Conservation (phyloP, 2,797 vertebrate species). For the Enteromius radiatus region DNA sequence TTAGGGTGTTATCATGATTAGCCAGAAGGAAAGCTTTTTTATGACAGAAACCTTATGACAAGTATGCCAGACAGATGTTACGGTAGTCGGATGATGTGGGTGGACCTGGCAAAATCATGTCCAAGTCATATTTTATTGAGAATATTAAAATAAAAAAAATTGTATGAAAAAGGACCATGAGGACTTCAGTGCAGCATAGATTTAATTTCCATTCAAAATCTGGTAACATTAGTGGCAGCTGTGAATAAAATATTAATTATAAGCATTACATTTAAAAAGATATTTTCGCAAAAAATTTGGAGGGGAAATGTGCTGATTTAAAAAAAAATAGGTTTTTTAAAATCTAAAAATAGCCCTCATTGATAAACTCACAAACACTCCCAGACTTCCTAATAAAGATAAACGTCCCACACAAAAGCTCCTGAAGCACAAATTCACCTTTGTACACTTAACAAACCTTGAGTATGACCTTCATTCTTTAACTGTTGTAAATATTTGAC, state of each 20-base stretch:
- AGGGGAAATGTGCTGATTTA: neutral
- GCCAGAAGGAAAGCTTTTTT: conserved; percentile 25
- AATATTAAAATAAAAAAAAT: neutral
- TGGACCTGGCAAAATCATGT: neutral
- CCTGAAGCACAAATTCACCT: conserved; percentile 18
- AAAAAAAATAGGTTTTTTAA: neutral
- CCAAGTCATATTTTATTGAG: neutral
- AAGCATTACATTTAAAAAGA: neutral
- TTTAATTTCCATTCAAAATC: neutral
- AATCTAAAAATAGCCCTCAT: no score
- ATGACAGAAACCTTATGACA: conserved; percentile 27
- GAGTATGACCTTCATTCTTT: conserved; percentile 16
- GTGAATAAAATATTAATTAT: neutral
- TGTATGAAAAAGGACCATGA: neutral
- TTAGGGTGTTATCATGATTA: neutral
- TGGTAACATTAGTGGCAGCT: neutral
- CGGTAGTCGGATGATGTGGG: neutral
- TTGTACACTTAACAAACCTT: conserved; percentile 47
- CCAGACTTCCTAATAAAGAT: neutral
- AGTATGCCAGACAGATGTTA: neutral
- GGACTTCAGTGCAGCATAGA: neutral
- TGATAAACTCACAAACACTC: neutral
- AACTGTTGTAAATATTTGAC: conserved; percentile 48
- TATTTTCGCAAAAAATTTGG: neutral
- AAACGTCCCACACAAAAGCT: neutral